phyloP scores from a whole-genome alignment of 2,797 vertebrate species.

The Pseudochirops corinnae region DNA sequence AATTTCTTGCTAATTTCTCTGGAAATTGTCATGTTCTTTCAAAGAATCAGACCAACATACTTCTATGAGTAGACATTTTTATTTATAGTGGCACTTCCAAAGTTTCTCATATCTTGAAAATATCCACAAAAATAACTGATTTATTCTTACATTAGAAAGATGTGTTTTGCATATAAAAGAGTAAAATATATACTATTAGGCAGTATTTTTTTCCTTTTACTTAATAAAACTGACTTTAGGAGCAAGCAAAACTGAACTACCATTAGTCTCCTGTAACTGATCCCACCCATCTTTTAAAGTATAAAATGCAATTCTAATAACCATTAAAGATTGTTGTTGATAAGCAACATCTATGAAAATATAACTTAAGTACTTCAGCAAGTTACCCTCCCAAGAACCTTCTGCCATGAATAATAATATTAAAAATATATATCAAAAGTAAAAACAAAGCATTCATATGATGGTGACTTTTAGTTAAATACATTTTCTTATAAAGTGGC shows the following conservation, averaged over 20 bases:
- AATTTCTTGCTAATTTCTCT: conserved; percentile 14
- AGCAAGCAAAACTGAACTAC: conserved; percentile 71
- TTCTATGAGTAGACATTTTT: conserved; percentile 79
- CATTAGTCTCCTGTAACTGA: conserved; percentile 66
- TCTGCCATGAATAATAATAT: conserved; percentile 55
- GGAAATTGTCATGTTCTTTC: background rate
- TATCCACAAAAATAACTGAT: conserved; percentile 75
- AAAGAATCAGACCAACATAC: conserved; percentile 70
- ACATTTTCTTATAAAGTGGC: conserved; percentile 73
- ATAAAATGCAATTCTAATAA: conserved; percentile 65
- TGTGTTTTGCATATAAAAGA: conserved; percentile 61
- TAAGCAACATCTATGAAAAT: conserved; percentile 66
- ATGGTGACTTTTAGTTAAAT: conserved; percentile 77
- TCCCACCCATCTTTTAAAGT: conserved; percentile 53
- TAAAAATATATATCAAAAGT: conserved; percentile 59
- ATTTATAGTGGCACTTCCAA: conserved; percentile 81
- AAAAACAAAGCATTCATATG: conserved; percentile 59
- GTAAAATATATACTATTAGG: conserved; percentile 64
- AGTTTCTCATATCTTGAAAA: conserved; percentile 76
- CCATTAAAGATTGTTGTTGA: conserved; percentile 64
- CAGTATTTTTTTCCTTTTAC: conserved; percentile 64
- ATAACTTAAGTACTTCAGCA: conserved; percentile 74
- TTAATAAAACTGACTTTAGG: conserved; percentile 65
- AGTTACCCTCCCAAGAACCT: conserved; percentile 43
- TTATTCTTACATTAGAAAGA: conserved; percentile 71